Percentiles rank a stretch among this genome's conserved stretches.
phyloP scores from a whole-genome alignment of 2,888 invertebrate species.

The Xestia c-nigrum region DNA sequence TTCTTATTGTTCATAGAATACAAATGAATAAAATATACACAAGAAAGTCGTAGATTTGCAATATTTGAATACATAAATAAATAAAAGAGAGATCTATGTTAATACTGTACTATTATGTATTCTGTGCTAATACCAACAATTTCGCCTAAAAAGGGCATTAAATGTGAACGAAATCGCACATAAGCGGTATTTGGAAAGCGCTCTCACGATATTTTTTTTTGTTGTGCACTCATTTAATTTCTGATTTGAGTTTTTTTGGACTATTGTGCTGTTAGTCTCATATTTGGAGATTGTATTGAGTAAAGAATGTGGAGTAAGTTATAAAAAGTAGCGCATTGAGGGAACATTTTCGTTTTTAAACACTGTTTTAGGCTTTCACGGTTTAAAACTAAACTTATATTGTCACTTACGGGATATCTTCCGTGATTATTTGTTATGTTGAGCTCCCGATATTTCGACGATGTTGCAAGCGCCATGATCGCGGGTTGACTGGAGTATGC shows the following conservation, averaged over 20 bases:
- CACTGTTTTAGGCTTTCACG: no score
- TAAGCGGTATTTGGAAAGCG: constrained; percentile 27
- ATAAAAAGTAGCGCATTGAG: not conserved
- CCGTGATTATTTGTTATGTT: no score
- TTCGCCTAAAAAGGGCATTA: constrained; percentile 25
- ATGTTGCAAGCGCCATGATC: no score
- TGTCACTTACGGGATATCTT: no score
- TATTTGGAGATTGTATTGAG: constrained; percentile 2
- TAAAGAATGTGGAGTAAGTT: constrained; percentile 5
- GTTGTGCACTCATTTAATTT: constrained; percentile 2
- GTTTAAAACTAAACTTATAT: no score
- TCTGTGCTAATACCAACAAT: not conserved
- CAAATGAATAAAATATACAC: not conserved
- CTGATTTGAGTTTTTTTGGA: not conserved
- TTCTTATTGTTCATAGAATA: not conserved
- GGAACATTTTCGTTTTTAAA: not conserved
- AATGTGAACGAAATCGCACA: not conserved
- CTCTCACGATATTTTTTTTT: constrained; percentile 5
- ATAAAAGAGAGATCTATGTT: constrained; percentile 17
- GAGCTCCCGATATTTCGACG: no score
- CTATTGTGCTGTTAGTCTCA: not conserved
- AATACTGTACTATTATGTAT: not conserved
- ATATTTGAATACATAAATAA: not conserved
- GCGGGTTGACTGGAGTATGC: no score
- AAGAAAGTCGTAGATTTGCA: not conserved